Evolutionary conservation across 2,888 invertebrate genomes (phyloP), one percentile per base, ranked within the genome.

Genomic region (Hypolimnas misippus): DNA sequence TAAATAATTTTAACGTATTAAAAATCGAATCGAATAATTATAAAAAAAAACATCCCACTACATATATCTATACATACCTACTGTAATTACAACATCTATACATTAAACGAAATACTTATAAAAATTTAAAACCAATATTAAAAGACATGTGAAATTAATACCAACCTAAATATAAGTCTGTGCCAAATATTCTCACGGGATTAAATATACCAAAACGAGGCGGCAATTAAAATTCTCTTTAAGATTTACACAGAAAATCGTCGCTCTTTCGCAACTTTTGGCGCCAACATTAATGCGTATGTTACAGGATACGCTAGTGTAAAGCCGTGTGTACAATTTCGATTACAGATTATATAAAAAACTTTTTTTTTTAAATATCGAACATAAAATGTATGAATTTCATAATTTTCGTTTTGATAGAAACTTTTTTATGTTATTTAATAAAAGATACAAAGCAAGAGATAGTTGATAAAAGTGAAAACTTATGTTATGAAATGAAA

Each of bases 221-320:
- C 35, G 57, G 64, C 68, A 68, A 71, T 70, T 71, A 70, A 67
- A 70, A 71, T 64, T 67, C 63, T 65, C 67, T 57, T 64, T 65
- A 60, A 68, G 70, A 70, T 70, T 71, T 71, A 70, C 56, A 57
- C 62, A 46, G 60, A 67, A 70, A 63, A 69, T 65, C 57, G 65
- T 68, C 63, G 65, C 25, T 46, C 35, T 69, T 56, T 65, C 59
- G 67, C 61, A 67, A 69, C 59, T 57, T 33, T 55, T 57, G 59
- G 66, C 66, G 66, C 66, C 66, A 53, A 63, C 57, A 56, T 62
- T 21, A 59, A 52, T 56, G 42, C 50, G 33, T 57, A 50, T 57
- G 63, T 57, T 57, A 55, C 56, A 60, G 49, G 54, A 57, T 66
- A 63, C 46, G 52, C 62, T 62, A 35, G 19, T 44, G 3, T 63